These are phyloP conservation scores for Helleia helle DNA, from an alignment of 2,888 invertebrate species.

Conservation along the genomic window DNA sequence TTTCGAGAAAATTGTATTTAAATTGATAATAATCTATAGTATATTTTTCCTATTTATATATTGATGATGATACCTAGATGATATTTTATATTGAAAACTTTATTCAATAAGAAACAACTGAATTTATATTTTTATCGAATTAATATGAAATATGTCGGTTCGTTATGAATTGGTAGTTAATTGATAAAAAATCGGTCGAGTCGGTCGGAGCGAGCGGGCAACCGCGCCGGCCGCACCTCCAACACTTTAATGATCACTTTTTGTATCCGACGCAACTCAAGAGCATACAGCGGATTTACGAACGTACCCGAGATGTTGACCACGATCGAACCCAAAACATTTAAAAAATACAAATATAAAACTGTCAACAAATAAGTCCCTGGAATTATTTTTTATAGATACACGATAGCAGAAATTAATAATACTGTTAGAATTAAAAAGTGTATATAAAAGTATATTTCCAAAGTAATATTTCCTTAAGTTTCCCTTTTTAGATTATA, in stretches of 20 bases:
- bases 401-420: too few relatives aligned
- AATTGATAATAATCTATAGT: too few relatives aligned
- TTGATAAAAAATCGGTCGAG: constrained; percentile 62
- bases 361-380: too few relatives aligned
- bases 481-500: too few relatives aligned
- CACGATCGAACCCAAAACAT: not conserved
- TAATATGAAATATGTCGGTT: constrained; percentile 29
- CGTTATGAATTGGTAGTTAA: constrained; percentile 54
- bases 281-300: not conserved
- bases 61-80: too few relatives aligned
- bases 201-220: constrained; percentile 52
- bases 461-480: too few relatives aligned
- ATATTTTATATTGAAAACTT: not conserved
- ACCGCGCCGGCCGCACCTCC: constrained; percentile 56
- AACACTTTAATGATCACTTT: constrained; percentile 69
- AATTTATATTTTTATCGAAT: not conserved
- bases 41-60: too few relatives aligned
- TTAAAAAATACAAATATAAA: not conserved
- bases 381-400: too few relatives aligned
- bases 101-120: not conserved
- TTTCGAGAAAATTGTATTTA: too few relatives aligned
- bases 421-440: too few relatives aligned
- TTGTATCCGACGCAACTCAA: constrained; percentile 34
- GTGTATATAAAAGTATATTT: too few relatives aligned
- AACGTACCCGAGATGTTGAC: too few relatives aligned